A percentile compares a stretch with the other conserved stretches of the same genome.
phyloP scores from a whole-genome alignment of 2,797 vertebrate genomes.

The Pogonophryne albipinna region DNA sequence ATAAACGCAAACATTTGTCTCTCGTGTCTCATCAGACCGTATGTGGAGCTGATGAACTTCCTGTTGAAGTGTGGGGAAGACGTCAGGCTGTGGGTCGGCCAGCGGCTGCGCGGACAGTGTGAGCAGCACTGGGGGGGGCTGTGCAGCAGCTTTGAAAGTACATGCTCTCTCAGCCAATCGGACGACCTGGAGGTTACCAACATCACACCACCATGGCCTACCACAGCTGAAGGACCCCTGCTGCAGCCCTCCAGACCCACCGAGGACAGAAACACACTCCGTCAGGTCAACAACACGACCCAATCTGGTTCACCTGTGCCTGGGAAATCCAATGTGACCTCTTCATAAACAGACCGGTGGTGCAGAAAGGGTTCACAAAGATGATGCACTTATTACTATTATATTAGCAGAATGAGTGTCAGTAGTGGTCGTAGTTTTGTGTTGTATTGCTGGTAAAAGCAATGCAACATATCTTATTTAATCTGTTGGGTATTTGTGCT shows the following conservation, averaged over 20 bases:
- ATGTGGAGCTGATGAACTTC: slow-evolving; percentile 94
- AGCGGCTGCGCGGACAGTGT: slow-evolving; percentile 89
- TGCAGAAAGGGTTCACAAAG: slow-evolving; percentile 53
- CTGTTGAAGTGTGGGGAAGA: slow-evolving; percentile 92
- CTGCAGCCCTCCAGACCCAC: slow-evolving; percentile 27
- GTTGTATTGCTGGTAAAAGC: slow-evolving; percentile 40
- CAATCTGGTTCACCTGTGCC: slow-evolving; percentile 74
- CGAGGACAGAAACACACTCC: slow-evolving; percentile 40
- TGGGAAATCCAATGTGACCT: slow-evolving; percentile 80
- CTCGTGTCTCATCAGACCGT: slow-evolving; percentile 82
- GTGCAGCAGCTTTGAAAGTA: slow-evolving; percentile 89
- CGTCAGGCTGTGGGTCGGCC: slow-evolving; percentile 88
- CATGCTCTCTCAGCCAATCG: slow-evolving; percentile 80
- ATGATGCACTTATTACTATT: slow-evolving; percentile 56
- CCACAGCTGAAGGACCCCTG: slow-evolving; percentile 16
- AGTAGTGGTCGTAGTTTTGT: slow-evolving; percentile 26
- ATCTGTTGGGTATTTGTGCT: slow-evolving; percentile 48
- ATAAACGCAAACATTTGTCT: neutral
- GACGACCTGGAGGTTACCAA: slow-evolving; percentile 33
- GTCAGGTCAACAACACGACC: slow-evolving; percentile 67
- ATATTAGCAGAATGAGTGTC: slow-evolving; percentile 22
- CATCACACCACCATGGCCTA: slow-evolving; percentile 50
- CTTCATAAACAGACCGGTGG: slow-evolving; percentile 76
- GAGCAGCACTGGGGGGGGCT: slow-evolving; percentile 94
- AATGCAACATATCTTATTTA: slow-evolving; percentile 63